A percentile compares a stretch with the other conserved stretches of the same genome.
Conservation (phyloP, 2,113 vertebrate genomes). For the Psephotus haematonotus region DNA sequence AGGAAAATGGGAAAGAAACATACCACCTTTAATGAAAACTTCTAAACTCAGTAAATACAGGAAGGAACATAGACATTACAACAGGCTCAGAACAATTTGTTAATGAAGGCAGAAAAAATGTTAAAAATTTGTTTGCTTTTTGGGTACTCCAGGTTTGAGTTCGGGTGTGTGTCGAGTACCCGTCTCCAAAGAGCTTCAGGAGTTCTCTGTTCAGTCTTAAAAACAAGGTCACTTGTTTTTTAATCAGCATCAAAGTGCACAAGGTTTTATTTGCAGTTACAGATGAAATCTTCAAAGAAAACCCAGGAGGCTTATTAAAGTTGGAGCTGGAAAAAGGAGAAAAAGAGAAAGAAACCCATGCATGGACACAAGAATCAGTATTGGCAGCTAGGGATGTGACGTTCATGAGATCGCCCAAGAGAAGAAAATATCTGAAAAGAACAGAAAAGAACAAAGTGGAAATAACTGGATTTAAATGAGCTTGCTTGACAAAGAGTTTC, state of each 20-base stretch:
- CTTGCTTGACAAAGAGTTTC: background rate
- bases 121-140: background rate
- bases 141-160: background rate
- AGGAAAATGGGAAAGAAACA: background rate
- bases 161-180: background rate
- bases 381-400: background rate
- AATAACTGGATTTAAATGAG: background rate
- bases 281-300: slow-evolving; percentile 35
- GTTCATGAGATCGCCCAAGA: background rate
- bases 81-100: background rate
- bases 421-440: slow-evolving; percentile 22
- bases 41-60: background rate
- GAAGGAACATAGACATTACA: background rate
- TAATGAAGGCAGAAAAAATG: background rate
- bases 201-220: background rate
- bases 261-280: background rate
- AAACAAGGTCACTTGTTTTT: background rate
- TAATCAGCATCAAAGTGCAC: background rate
- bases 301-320: slow-evolving; percentile 13
- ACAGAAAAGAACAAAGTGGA: background rate
- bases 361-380: background rate
- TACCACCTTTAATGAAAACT: background rate
- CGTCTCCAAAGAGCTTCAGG: background rate
- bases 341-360: background rate
- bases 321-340: background rate